Base-by-base conservation (phyloP, 2,888 invertebrate genomes). In the Disparrhopalites patrizii region DNA sequence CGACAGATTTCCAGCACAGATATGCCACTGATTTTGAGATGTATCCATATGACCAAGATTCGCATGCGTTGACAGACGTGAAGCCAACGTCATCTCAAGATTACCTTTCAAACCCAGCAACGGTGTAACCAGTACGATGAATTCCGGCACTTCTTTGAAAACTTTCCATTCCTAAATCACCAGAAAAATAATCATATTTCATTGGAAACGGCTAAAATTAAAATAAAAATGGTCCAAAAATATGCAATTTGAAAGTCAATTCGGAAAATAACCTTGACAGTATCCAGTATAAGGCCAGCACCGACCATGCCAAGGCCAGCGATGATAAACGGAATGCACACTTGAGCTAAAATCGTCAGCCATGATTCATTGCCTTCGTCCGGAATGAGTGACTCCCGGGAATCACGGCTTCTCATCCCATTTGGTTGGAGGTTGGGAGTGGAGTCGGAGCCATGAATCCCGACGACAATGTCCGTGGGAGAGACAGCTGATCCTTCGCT, bases 11-110 rank as follows among this genome's bases (percentile, higher is more conserved):
- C 88, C 87, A 43, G 84, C 81, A 73, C 89, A 85, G 83, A 88
- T 86, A 74, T 81, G 81, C 80, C 84, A 81, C 75, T 85, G 83
- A 75, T 87, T 85, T 74, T 84, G 83, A 4, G 82, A 79, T 23
- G 84, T 82, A 76, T 89, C 87, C 86, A 90, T 86, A 76, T 87
- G 85, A 10, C 89, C 89, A 69, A 89, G 81, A 79, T 90, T 89
- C 15, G 89, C 69, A 55, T 93, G 89, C n/a, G 94, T 95, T 15
- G 93, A 94, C 3, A 95, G 83, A 64, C 95, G 83, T 50, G 93
- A 92, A 20, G 94, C 94, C 76, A 95, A 81, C 27, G 94, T 94
- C 94, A 95, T 95, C 82, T 95, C 94, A 74, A 95, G 82, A 38
- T 73, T 71, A 68, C 95, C 94, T 81, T 95, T 95, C 20, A 95